These are phyloP conservation scores for Archivesica marissinica DNA, from an alignment of 1,140 invertebrate genomes.

Conservation along the genomic window DNA sequence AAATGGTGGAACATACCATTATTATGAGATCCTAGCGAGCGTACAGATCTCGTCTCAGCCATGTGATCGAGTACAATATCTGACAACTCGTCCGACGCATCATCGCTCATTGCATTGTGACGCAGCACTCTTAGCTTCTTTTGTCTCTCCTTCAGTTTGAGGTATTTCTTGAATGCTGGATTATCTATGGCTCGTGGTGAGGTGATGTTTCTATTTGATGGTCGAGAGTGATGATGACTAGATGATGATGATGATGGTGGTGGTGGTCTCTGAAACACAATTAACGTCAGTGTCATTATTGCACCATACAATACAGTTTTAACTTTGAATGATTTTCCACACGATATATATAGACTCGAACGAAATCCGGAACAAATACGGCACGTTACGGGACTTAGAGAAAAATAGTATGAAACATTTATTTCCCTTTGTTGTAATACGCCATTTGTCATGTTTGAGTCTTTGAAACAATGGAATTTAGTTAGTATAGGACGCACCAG, in stretches of 20 bases:
- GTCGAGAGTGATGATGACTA: conserved; percentile 28
- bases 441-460: no score
- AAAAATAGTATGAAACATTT: no score
- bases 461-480: no score
- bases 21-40: conserved; percentile 44
- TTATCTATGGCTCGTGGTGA: conserved; percentile 33
- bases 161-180: conserved; percentile 57
- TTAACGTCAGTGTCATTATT: no score
- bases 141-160: conserved; percentile 55
- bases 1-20: conserved; percentile 39
- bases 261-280: background rate
- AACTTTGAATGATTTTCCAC: no score
- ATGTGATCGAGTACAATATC: conserved; percentile 49
- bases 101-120: conserved; percentile 35
- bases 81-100: conserved; percentile 52
- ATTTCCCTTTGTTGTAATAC: no score
- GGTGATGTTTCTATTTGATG: conserved; percentile 38
- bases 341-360: no score
- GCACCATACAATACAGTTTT: no score
- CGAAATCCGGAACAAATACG: no score
- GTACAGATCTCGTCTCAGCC: conserved; percentile 42
- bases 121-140: conserved; percentile 48
- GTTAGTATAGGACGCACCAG: no score
- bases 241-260: conserved; percentile 16
- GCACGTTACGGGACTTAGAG: no score